These are phyloP conservation scores for Etia nguti DNA, from an alignment of 2,113 vertebrate genomes.

Conservation along the genomic window DNA sequence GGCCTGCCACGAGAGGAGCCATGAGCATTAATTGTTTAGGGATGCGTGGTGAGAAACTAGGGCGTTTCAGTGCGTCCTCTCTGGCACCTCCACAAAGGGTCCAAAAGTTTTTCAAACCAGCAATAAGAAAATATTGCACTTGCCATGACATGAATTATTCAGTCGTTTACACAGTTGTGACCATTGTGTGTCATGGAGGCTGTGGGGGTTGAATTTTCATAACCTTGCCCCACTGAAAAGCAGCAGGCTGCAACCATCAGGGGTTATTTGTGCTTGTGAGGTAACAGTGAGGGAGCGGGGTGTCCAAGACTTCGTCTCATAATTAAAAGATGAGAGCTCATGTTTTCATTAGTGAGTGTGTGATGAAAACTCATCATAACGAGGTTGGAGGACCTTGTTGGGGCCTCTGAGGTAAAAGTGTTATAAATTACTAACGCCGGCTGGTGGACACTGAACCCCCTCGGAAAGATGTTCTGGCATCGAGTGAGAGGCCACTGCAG, in stretches of 20 bases:
- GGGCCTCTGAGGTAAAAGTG: slow-evolving; percentile 62
- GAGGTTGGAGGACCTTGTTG: slow-evolving; percentile 68
- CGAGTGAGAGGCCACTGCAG: slow-evolving; percentile 53
- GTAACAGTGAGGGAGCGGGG: background rate
- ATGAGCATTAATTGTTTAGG: slow-evolving; percentile 62
- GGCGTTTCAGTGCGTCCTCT: slow-evolving; percentile 23
- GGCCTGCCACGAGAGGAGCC: slow-evolving; percentile 60
- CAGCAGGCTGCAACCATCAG: background rate
- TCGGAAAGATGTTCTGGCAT: slow-evolving; percentile 61
- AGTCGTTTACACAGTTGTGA: slow-evolving; percentile 27
- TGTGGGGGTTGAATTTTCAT: slow-evolving; percentile 7
- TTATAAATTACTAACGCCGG: slow-evolving; percentile 73
- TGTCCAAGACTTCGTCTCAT: slow-evolving; percentile 11
- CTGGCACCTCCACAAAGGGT: slow-evolving; percentile 64
- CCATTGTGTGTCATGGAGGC: slow-evolving; percentile 27
- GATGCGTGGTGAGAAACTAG: slow-evolving; percentile 58
- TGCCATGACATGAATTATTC: slow-evolving; percentile 51
- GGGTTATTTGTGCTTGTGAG: slow-evolving; percentile 15
- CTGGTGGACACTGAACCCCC: slow-evolving; percentile 61
- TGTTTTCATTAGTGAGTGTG: slow-evolving; percentile 57
- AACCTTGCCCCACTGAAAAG: background rate
- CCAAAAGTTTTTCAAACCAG: slow-evolving; percentile 42
- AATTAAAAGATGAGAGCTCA: slow-evolving; percentile 58
- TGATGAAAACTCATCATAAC: slow-evolving; percentile 66
- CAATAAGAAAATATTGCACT: slow-evolving; percentile 30